phyloP scores from a whole-genome alignment of 2,113 vertebrate genomes.

The Onychostoma macrolepis region DNA sequence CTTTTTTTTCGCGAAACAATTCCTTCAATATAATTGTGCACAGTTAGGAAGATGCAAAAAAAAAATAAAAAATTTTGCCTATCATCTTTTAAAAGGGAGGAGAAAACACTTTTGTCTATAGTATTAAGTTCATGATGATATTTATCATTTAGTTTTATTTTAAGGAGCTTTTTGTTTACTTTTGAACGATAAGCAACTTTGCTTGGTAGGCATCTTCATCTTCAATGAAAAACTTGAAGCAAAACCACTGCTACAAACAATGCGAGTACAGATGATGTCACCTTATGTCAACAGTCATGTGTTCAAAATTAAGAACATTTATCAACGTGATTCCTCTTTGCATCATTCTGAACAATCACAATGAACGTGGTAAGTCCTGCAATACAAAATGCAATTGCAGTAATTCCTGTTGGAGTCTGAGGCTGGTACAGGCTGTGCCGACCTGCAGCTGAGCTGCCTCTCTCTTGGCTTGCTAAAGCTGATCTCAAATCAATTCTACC shows the following conservation, averaged over 20 bases:
- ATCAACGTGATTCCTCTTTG: not conserved
- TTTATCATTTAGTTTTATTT: not conserved
- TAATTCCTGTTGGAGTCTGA: not conserved
- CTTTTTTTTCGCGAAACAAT: not conserved
- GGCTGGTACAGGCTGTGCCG: not conserved
- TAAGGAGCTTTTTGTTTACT: not conserved
- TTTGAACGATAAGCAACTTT: not conserved
- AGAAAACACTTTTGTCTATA: not conserved
- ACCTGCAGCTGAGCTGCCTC: not conserved
- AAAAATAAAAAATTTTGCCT: no score
- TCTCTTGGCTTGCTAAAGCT: not conserved
- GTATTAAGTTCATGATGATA: not conserved
- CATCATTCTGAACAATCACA: not conserved
- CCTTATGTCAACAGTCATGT: not conserved
- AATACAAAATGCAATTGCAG: not conserved
- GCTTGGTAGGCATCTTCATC: not conserved
- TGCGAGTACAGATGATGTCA: not conserved
- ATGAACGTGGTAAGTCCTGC: not conserved
- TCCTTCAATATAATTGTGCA: not conserved
- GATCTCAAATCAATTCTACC: conserved; percentile 51
- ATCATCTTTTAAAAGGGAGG: not conserved
- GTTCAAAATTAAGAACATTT: not conserved
- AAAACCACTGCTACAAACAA: not conserved
- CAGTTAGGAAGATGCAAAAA: not conserved
- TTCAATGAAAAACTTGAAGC: not conserved